These are phyloP conservation scores for Nomada ferruginata DNA, from an alignment of 2,888 invertebrate genomes.

Conservation along the genomic window DNA sequence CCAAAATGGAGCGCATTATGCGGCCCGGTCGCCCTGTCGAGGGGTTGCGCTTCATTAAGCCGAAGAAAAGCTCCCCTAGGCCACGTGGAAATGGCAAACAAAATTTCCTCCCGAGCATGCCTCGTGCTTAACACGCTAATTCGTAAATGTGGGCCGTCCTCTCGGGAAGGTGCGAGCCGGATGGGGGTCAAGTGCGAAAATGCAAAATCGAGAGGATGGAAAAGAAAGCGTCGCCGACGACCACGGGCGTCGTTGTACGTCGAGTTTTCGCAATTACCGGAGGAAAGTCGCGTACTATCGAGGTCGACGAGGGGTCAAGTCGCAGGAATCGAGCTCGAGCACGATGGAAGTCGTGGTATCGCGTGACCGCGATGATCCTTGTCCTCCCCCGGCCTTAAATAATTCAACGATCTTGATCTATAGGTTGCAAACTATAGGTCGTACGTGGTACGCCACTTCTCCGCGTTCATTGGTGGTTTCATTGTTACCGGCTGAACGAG, in stretches of 20 bases:
- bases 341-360: constrained; percentile 64
- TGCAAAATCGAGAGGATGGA: constrained; percentile 17
- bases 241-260: not conserved
- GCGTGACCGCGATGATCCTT: constrained; percentile 79
- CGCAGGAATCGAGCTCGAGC: constrained; percentile 30
- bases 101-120: constrained; percentile 6
- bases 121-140: constrained; percentile 53
- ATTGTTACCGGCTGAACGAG: constrained; percentile 11
- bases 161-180: not conserved
- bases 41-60: constrained; percentile 37
- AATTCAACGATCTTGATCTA: constrained; percentile 78
- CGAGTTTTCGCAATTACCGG: constrained; percentile 40
- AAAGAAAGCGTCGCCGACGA: not conserved
- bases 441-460: constrained; percentile 32
- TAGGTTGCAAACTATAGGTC: constrained; percentile 34
- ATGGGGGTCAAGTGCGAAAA: constrained; percentile 39
- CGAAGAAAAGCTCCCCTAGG: not conserved
- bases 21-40: not conserved
- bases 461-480: constrained; percentile 43
- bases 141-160: constrained; percentile 35
- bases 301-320: constrained; percentile 67
- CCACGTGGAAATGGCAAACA: constrained; percentile 17
- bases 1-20: constrained; percentile 5
- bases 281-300: constrained; percentile 58
- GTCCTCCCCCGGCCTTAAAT: constrained; percentile 74